phyloP scores from a whole-genome alignment of 2,113 vertebrate species.

The Hemibagrus wyckioides region DNA sequence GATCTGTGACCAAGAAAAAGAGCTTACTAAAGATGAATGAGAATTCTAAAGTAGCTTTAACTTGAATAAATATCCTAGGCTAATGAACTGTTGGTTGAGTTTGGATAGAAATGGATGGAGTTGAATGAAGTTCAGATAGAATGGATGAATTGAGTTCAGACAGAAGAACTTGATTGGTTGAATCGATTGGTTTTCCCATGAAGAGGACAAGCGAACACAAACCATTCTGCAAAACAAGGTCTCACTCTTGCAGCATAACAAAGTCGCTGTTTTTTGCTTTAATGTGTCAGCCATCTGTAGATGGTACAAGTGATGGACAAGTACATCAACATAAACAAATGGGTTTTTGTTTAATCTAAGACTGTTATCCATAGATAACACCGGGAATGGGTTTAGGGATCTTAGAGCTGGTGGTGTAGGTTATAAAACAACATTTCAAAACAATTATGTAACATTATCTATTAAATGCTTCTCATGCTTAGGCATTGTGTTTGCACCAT shows the following conservation, averaged over 20 bases:
- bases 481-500: constrained; percentile 95
- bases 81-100: not conserved
- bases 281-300: no score
- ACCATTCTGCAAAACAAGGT: not conserved
- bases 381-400: no score
- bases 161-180: no score
- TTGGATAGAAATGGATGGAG: not conserved
- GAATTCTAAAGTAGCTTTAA: not conserved
- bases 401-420: not conserved
- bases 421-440: not conserved
- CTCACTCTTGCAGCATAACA: not conserved
- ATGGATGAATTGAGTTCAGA: not conserved
- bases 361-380: not conserved
- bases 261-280: no score
- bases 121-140: not conserved
- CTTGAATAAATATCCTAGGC: not conserved
- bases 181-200: no score
- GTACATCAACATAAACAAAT: not conserved
- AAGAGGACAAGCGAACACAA: no score
- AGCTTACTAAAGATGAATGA: no score
- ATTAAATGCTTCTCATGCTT: constrained; percentile 17
- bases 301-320: no score
- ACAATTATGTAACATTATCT: not conserved
- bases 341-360: not conserved
- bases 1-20: no score